Evolutionary conservation across 2,888 invertebrate species (phyloP).

Genomic region (Sericinus montela): DNA sequence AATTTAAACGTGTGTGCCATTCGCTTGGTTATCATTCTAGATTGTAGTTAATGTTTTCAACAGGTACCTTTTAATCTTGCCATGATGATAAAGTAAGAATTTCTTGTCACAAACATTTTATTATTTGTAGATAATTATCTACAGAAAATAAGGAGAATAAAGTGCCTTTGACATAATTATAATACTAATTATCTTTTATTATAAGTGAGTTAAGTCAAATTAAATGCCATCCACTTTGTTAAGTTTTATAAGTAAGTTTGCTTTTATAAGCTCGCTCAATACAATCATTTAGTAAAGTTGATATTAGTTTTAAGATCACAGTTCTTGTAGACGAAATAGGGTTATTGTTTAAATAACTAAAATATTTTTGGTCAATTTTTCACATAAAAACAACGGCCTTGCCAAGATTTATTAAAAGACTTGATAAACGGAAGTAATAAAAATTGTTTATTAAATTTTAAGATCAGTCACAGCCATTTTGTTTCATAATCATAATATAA

Average conservation of each 20-base stretch:
- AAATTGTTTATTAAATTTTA: conserved; percentile 45
- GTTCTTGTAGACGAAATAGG: background rate
- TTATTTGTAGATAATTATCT: conserved; percentile 50
- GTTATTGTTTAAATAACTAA: conserved; percentile 23
- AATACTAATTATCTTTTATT: conserved; percentile 58
- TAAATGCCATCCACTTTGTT: conserved; percentile 80
- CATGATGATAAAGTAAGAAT: conserved; percentile 76
- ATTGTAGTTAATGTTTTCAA: conserved; percentile 68
- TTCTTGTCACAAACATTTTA: conserved; percentile 70
- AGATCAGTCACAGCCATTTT: conserved; percentile 51
- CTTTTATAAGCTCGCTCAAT: conserved; percentile 76
- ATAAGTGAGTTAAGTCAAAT: conserved; percentile 78
- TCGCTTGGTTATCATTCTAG: conserved; percentile 72
- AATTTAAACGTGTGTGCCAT: conserved; percentile 72
- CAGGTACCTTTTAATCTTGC: conserved; percentile 79
- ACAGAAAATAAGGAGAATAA: conserved; percentile 57
- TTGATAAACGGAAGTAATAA: conserved; percentile 48
- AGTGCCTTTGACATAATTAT: conserved; percentile 74
- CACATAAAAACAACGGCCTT: conserved; percentile 14
- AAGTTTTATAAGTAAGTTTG: conserved; percentile 75
- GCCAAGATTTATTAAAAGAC: conserved; percentile 23
- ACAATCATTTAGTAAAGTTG: conserved; percentile 68
- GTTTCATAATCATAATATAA: conserved; percentile 53
- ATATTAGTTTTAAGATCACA: conserved; percentile 53
- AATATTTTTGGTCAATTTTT: conserved; percentile 17